These are phyloP conservation scores for Corbicula japonica DNA, from an alignment of 2,888 invertebrate genomes.

Conservation along the genomic window DNA sequence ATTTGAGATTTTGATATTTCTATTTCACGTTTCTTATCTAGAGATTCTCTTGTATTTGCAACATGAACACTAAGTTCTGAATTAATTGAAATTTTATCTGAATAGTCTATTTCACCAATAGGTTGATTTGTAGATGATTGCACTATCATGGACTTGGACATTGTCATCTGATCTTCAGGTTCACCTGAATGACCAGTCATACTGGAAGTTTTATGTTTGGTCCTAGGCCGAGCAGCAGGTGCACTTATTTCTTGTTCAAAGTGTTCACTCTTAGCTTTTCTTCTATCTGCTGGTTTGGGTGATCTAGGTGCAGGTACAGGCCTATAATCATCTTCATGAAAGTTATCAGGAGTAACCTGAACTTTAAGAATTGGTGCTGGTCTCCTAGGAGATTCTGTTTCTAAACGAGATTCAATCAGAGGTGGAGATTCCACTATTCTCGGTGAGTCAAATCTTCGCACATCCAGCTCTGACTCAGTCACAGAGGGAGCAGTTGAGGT, in stretches of 20 bases:
- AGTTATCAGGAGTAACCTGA: slow-evolving; percentile 16
- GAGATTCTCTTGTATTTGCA: slow-evolving; percentile 53
- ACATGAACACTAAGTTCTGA: slow-evolving; percentile 50
- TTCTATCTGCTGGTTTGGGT: slow-evolving; percentile 44
- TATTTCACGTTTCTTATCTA: slow-evolving; percentile 39
- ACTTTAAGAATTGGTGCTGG: too few species aligned
- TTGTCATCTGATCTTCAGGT: slow-evolving; percentile 27
- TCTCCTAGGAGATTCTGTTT: slow-evolving; percentile 13
- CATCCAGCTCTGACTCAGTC: slow-evolving; percentile 66
- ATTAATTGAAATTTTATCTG: slow-evolving; percentile 26
- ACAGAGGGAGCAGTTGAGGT: slow-evolving; percentile 61
- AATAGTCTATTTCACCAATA: slow-evolving; percentile 6
- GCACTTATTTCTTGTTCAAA: slow-evolving; percentile 29
- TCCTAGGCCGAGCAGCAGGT: slow-evolving; percentile 40
- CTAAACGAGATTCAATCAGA: slow-evolving; percentile 19
- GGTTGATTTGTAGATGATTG: slow-evolving; percentile 4
- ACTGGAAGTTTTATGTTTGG: slow-evolving; percentile 20
- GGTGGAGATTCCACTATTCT: slow-evolving; percentile 35
- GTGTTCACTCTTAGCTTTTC: slow-evolving; percentile 28
- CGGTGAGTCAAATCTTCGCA: slow-evolving; percentile 40
- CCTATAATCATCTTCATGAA: slow-evolving; percentile 14
- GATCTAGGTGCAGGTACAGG: slow-evolving; percentile 52
- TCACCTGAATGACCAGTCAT: not conserved
- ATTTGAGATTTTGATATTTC: slow-evolving; percentile 32
- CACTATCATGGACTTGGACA: slow-evolving; percentile 26